Conservation (phyloP, 2,888 invertebrate genomes). For the Mythimna impura region DNA sequence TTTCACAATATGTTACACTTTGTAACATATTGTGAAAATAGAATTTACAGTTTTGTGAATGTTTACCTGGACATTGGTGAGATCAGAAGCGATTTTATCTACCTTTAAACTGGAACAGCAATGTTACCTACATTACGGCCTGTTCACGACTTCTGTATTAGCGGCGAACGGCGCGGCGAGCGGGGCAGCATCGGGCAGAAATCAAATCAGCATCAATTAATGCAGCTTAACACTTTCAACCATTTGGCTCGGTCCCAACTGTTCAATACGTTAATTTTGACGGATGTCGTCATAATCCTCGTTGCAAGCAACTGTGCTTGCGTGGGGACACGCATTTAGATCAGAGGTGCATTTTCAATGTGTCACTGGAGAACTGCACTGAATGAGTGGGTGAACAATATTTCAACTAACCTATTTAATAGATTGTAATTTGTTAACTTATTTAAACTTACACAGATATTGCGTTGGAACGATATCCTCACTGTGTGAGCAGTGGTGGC, state of each 20-base stretch:
- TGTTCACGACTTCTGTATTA: too few species aligned
- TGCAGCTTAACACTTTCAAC: conserved; percentile 43
- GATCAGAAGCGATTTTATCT: not conserved
- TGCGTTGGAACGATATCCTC: too few species aligned
- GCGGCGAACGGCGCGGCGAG: too few species aligned
- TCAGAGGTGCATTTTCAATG: conserved; percentile 51
- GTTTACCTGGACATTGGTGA: not conserved
- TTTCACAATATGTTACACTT: too few species aligned
- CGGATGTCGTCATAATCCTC: conserved; percentile 78
- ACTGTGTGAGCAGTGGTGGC: too few species aligned
- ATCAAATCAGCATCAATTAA: conserved; percentile 34
- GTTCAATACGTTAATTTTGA: conserved; percentile 73
- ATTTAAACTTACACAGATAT: not conserved
- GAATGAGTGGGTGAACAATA: conserved; percentile 5
- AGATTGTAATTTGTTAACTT: not conserved
- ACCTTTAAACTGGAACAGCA: too few species aligned
- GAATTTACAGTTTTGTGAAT: not conserved
- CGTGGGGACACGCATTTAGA: conserved; percentile 53
- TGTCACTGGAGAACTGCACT: conserved; percentile 37
- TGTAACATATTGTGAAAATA: not conserved
- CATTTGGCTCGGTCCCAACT: conserved; percentile 75
- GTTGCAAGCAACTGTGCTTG: conserved; percentile 56
- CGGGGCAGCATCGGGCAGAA: too few species aligned
- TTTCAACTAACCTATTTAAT: too few species aligned
- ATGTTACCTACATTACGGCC: too few species aligned